Base-by-base conservation (phyloP, 53 echinoderm and acorn worm species). In the Crossaster papposus region DNA sequence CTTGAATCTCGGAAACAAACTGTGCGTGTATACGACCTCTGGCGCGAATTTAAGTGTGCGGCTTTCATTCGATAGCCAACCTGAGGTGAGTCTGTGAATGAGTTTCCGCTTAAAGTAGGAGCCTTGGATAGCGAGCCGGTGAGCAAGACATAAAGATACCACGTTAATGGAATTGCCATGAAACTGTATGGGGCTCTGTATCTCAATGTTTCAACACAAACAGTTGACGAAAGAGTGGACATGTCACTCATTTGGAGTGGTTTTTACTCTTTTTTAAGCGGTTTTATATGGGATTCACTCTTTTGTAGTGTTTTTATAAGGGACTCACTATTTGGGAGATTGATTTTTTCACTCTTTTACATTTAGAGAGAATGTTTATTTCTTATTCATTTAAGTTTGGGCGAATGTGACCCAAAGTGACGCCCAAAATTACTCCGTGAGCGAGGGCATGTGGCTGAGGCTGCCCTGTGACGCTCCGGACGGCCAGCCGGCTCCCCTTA, bases 11-110 rank as follows among this genome's bases (percentile, higher is more conserved):
- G n/a, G n/a, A n/a, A n/a, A n/a, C n/a, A n/a, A n/a, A n/a, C n/a
- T n/a, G n/a, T n/a, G n/a, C n/a, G n/a, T n/a, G n/a, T n/a, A n/a
- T n/a, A n/a, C n/a, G n/a, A n/a, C n/a, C n/a, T n/a, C n/a, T n/a
- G n/a, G n/a, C n/a, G n/a, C n/a, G n/a, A n/a, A n/a, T n/a, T 76
- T 76, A 14, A 14, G 15, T 76, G 76, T 76, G 35, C 23, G 35
- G 36, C 76, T 18, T 18, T 76, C 76, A 76, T 76, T 76, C 35
- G 11, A 76, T 34, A 76, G 14, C 76, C 76, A 76, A n/a, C n/a
- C n/a, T n/a, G n/a, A n/a, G 38, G 76, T 76, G 22, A 76, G 35
- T 36, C 76, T 76, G 37, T 76, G 14, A 36, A 36, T 37, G 76
- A 26, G 24, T 28, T 71, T 71, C 29, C 71, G 29, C 71, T 71